Evolutionary conservation across 2,113 vertebrate genomes (phyloP).

Genomic region (Orientallactaga bullata): DNA sequence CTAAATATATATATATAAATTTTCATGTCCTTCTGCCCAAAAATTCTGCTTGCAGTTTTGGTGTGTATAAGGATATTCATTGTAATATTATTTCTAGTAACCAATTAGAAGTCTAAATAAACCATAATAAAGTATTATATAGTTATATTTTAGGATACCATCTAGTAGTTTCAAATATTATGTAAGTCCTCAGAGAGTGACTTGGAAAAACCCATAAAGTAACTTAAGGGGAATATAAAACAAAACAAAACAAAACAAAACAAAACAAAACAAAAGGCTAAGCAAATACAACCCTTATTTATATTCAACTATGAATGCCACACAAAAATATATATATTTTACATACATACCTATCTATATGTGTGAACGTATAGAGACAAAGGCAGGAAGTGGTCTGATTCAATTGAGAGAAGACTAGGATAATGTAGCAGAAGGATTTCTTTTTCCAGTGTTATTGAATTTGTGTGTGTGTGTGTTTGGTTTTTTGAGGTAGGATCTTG

Average conservation of each 20-base stretch:
- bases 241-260: slow-evolving; percentile 31
- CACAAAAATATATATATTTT: slow-evolving; percentile 18
- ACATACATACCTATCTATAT: background rate
- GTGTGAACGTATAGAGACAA: background rate
- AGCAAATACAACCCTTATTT: slow-evolving; percentile 7
- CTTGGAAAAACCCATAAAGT: slow-evolving; percentile 38
- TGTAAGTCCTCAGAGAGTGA: background rate
- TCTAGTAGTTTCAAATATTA: slow-evolving; percentile 28
- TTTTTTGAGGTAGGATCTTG: too few species aligned
- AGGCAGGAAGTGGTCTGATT: background rate
- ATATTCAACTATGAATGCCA: slow-evolving; percentile 21
- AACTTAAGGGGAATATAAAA: background rate
- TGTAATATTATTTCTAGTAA: background rate
- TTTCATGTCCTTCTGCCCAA: slow-evolving; percentile 2
- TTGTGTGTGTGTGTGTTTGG: too few species aligned
- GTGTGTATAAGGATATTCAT: background rate
- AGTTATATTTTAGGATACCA: slow-evolving; percentile 24
- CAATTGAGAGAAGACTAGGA: background rate
- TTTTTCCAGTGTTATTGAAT: slow-evolving; percentile 5
- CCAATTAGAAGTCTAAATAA: slow-evolving; percentile 4
- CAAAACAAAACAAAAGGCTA: background rate
- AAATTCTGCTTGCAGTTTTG: slow-evolving; percentile 21
- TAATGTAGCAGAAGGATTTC: background rate
- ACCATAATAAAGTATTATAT: background rate
- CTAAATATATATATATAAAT: background rate